A percentile compares a stretch with the other conserved stretches of the same genome.
Evolutionary conservation across 1,140 invertebrate genomes (phyloP).

Genomic region (Listronotus bonariensis): DNA sequence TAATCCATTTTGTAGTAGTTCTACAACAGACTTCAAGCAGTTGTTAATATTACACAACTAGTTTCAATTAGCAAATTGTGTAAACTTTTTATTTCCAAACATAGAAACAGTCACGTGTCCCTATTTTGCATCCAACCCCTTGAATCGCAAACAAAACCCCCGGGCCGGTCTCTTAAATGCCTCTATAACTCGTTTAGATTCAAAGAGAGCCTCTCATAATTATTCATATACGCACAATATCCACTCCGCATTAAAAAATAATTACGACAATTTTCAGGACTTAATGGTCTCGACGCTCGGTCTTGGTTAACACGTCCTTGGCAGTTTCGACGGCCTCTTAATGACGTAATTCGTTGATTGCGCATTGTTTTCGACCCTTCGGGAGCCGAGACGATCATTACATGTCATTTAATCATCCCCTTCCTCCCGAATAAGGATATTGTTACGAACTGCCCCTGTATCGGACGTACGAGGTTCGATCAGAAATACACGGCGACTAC

Average conservation of each 20-base stretch:
- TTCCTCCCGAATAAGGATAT: constrained; percentile 51
- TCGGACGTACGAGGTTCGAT: neutral
- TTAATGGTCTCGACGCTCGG: constrained; percentile 22
- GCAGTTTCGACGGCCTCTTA: constrained; percentile 43
- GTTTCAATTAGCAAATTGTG: no score
- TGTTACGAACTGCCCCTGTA: constrained; percentile 48
- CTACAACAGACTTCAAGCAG: no score
- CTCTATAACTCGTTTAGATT: constrained; percentile 25
- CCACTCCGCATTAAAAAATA: constrained; percentile 35
- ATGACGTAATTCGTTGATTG: constrained; percentile 54
- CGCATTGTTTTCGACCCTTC: constrained; percentile 51
- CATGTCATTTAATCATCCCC: constrained; percentile 52
- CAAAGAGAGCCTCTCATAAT: constrained; percentile 26
- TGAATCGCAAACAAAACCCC: constrained; percentile 50
- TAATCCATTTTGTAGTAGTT: no score
- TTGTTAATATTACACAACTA: no score
- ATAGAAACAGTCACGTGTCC: neutral
- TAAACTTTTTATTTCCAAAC: no score
- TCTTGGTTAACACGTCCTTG: constrained; percentile 39
- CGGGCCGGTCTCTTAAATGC: constrained; percentile 15
- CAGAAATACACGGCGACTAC: no score
- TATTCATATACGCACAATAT: constrained; percentile 33
- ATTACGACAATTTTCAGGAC: constrained; percentile 32
- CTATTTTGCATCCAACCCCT: constrained; percentile 30
- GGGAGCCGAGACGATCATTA: constrained; percentile 49